Evolutionary conservation across 2,888 invertebrate species (phyloP), one percentile per base, ranked within the genome.

Genomic region (Drosophila macrospina): DNA sequence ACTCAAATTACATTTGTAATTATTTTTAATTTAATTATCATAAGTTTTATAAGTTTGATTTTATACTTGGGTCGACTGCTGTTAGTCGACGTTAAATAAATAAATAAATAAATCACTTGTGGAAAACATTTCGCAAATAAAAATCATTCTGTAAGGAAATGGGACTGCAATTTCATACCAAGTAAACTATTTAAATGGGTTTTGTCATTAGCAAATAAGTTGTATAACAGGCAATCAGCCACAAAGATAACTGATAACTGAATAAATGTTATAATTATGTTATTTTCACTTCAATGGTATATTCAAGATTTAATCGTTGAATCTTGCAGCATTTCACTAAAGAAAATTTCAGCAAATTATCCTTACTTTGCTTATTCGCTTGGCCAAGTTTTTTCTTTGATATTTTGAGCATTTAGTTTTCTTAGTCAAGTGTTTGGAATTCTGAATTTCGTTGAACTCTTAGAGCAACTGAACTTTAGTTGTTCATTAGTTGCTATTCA

Each of bases 401-500:
- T 37, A 24, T 30, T n/a, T 20, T 6, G 2, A 37, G 34, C 7
- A 56, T 47, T 54, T 39, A 51, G 28, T 59, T 56, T 66, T 13
- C 59, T 16, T 55, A 15, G 34, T 62, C 66, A 62, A 70, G 36
- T 55, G 54, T 50, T 60, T 45, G 28, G 6, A 20, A 32, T 52
- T n/a, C 13, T 10, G 3, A 16, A 16, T 20, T 32, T 42, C 8
- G 34, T n/a, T 20, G 6, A 11, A 37, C 37, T 24, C 26, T 68
- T 51, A 10, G 8, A 11, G 16, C 10, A 24, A 48, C 42, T 20
- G 37, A 69, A 48, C 51, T 64, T 20, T 59, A 36, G 39, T 47
- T 47, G 30, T 36, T 68, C 78, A 72, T 68, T 77, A 72, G 78
- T 13, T 39, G n/a, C 30, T 44, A 68, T 75, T 72, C 68, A 71